A percentile compares a stretch with the other conserved stretches of the same genome.
phyloP scores from a whole-genome alignment of 2,113 vertebrate species.

The Pongo pygmaeus region DNA sequence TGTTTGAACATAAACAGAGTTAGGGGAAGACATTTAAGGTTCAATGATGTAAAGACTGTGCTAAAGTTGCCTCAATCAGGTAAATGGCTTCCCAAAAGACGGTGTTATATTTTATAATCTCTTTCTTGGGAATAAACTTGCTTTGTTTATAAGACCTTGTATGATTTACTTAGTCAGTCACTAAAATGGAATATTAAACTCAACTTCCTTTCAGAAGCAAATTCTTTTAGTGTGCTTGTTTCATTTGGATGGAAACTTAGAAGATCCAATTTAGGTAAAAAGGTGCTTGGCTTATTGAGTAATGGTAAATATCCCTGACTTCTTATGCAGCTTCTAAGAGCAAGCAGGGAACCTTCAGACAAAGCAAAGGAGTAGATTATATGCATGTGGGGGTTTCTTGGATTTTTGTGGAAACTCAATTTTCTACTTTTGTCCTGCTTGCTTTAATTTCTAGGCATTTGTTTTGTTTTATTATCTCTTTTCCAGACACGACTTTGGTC shows the following conservation, averaged over 20 bases:
- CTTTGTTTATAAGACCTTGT: constrained; percentile 36
- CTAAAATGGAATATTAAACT: constrained; percentile 24
- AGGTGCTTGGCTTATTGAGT: neutral
- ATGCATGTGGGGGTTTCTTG: neutral
- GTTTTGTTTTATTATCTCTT: constrained; percentile 10
- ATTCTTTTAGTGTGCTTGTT: constrained; percentile 2
- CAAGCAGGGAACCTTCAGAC: neutral
- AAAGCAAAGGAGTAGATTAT: neutral
- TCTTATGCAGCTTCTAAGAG: neutral
- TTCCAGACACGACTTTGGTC: constrained; percentile 16
- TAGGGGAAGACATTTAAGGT: constrained; percentile 25
- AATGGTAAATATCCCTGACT: neutral
- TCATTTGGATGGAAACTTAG: constrained; percentile 27
- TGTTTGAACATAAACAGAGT: constrained; percentile 44
- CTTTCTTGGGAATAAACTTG: constrained; percentile 24
- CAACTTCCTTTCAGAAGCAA: neutral
- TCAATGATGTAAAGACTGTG: neutral
- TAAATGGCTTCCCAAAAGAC: constrained; percentile 44
- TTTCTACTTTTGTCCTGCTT: neutral
- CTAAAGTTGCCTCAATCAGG: constrained; percentile 27
- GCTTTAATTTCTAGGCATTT: constrained; percentile 33
- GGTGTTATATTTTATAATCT: constrained; percentile 18
- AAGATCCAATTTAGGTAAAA: neutral
- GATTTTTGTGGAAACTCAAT: constrained; percentile 40
- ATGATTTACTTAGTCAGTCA: constrained; percentile 45